These are phyloP conservation scores for Monoplex corrugatus DNA, from an alignment of 2,888 invertebrate genomes.

Conservation along the genomic window DNA sequence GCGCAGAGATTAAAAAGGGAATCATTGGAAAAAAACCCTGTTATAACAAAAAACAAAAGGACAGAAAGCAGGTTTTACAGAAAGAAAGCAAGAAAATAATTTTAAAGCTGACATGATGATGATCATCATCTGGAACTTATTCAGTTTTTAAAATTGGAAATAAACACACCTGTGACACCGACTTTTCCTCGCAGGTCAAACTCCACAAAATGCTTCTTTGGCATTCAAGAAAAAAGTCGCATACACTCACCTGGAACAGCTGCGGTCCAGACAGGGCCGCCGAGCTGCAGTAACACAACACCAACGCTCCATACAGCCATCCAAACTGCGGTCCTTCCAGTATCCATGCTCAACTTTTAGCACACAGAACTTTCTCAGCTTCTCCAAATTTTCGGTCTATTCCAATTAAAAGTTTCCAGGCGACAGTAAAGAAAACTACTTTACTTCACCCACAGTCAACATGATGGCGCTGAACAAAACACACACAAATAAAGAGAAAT, in stretches of 20 bases:
- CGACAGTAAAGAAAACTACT: background rate
- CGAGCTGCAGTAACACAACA: background rate
- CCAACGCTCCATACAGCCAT: slow-evolving; percentile 18
- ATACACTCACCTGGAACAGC: slow-evolving; percentile 14
- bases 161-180: no score
- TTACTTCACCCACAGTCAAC: background rate
- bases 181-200: no score
- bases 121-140: no score
- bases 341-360: background rate
- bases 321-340: background rate
- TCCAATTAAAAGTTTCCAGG: slow-evolving; percentile 17
- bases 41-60: no score
- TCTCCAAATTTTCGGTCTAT: background rate
- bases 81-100: no score
- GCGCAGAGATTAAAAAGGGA: no score
- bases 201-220: no score
- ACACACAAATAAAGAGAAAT: background rate
- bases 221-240: no score
- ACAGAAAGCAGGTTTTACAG: no score
- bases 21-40: no score
- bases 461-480: background rate
- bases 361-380: slow-evolving; percentile 11
- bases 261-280: background rate
- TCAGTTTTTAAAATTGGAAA: no score
- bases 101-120: no score